These are phyloP conservation scores for Psittacula derbiana DNA, from an alignment of 2,797 vertebrate genomes.

Conservation along the genomic window DNA sequence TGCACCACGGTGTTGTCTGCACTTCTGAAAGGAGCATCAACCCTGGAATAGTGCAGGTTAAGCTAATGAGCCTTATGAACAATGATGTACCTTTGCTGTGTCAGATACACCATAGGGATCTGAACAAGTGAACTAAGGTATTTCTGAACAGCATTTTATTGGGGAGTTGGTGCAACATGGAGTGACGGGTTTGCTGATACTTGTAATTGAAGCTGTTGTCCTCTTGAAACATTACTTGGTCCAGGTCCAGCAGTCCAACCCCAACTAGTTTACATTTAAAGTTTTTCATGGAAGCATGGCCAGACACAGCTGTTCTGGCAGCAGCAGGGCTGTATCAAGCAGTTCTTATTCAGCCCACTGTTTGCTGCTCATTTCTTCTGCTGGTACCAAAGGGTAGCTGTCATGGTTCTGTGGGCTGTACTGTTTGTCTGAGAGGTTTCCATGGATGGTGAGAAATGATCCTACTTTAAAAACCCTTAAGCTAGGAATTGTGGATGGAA, in stretches of 20 bases:
- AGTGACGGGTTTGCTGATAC: background rate
- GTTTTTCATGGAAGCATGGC: background rate
- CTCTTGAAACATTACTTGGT: background rate
- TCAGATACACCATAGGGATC: background rate
- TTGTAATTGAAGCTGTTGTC: background rate
- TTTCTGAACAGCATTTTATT: background rate
- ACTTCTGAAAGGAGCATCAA: background rate
- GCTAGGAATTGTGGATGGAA: background rate
- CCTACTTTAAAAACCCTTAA: background rate
- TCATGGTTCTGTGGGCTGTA: background rate
- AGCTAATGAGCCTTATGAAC: accelerated
- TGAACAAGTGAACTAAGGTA: background rate
- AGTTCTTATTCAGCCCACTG: background rate
- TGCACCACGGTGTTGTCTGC: accelerated
- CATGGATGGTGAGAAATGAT: background rate
- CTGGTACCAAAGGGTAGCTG: background rate
- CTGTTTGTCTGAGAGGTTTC: background rate
- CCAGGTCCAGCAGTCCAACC: background rate
- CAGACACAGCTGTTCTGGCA: background rate
- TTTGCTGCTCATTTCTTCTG: background rate
- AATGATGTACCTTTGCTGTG: background rate
- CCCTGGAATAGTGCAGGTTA: background rate
- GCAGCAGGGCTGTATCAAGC: background rate
- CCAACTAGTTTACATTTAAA: background rate
- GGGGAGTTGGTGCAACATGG: background rate